Evolutionary conservation across 1,140 invertebrate species (phyloP).

Genomic region (Nymphalis io): DNA sequence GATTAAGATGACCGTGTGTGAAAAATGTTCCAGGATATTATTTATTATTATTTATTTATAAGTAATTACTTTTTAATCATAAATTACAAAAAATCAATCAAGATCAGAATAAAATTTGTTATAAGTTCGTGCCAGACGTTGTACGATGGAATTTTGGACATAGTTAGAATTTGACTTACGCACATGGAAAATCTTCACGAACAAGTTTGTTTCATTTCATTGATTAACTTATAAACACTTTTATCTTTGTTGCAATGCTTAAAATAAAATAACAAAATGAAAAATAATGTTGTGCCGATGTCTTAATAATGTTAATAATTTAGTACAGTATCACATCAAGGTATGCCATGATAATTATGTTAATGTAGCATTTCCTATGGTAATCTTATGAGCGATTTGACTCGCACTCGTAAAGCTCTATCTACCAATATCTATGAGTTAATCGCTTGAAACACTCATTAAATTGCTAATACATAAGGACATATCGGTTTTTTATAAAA

Average conservation of each 20-base stretch:
- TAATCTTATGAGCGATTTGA: conserved; percentile 7
- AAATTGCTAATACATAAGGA: conserved; percentile 9
- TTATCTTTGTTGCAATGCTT: neutral
- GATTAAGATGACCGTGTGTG: no score
- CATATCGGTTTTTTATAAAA: neutral
- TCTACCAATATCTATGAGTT: neutral
- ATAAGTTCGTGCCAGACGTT: no score
- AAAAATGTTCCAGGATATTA: no score
- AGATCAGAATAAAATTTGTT: no score
- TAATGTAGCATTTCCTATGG: conserved; percentile 16
- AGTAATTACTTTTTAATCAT: no score
- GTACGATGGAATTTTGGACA: no score
- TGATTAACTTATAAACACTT: neutral
- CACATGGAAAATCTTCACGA: no score
- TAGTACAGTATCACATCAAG: conserved; percentile 16
- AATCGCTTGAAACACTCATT: conserved; percentile 15
- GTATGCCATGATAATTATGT: conserved; percentile 17
- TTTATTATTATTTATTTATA: no score
- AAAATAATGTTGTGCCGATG: neutral
- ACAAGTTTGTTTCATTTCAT: neutral
- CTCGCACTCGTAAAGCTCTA: neutral
- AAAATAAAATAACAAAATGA: neutral
- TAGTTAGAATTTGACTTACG: no score
- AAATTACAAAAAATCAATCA: no score
- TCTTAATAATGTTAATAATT: conserved; percentile 17